A percentile compares a stretch with the other conserved stretches of the same genome.
Conservation (phyloP, 2,888 invertebrate species). For the Syritta pipiens region DNA sequence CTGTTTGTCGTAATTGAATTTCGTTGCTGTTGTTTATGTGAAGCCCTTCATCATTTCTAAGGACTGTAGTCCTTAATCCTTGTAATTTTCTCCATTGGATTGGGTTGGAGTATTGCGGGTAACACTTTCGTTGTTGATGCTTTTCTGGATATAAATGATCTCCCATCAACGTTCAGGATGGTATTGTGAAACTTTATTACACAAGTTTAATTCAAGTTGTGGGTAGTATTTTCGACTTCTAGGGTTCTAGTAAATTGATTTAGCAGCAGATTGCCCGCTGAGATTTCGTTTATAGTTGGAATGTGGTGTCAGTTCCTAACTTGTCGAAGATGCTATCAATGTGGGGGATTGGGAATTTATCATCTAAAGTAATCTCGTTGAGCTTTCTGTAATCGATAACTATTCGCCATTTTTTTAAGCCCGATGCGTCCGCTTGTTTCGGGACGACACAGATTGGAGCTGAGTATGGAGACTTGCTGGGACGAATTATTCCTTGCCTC, state of each 20-base stretch:
- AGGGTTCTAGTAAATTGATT: slow-evolving; percentile 36
- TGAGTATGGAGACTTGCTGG: not conserved
- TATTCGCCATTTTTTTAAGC: slow-evolving; percentile 8
- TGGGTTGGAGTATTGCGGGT: slow-evolving; percentile 37
- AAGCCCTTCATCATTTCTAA: slow-evolving; percentile 42
- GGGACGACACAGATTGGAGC: not conserved
- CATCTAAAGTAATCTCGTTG: slow-evolving; percentile 1
- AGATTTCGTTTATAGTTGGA: slow-evolving; percentile 41
- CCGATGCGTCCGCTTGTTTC: not conserved
- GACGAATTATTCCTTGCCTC: slow-evolving; percentile 10
- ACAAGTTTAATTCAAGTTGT: slow-evolving; percentile 25
- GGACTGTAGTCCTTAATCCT: slow-evolving; percentile 29
- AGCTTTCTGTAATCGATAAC: slow-evolving; percentile 15
- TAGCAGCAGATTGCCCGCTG: slow-evolving; percentile 31
- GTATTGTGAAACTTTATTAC: slow-evolving; percentile 48
- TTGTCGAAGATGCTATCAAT: slow-evolving; percentile 20
- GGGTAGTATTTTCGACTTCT: slow-evolving; percentile 5
- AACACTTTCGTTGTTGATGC: slow-evolving; percentile 19
- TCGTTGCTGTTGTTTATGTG: not conserved
- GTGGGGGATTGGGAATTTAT: slow-evolving; percentile 12
- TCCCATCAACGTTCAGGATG: slow-evolving; percentile 28
- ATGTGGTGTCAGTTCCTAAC: slow-evolving; percentile 36
- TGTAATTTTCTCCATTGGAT: slow-evolving; percentile 21
- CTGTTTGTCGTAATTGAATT: not conserved
- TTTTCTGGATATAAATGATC: slow-evolving; percentile 31